Conservation (phyloP, 2,113 vertebrate species). For the Psittacula cyanocephala region DNA sequence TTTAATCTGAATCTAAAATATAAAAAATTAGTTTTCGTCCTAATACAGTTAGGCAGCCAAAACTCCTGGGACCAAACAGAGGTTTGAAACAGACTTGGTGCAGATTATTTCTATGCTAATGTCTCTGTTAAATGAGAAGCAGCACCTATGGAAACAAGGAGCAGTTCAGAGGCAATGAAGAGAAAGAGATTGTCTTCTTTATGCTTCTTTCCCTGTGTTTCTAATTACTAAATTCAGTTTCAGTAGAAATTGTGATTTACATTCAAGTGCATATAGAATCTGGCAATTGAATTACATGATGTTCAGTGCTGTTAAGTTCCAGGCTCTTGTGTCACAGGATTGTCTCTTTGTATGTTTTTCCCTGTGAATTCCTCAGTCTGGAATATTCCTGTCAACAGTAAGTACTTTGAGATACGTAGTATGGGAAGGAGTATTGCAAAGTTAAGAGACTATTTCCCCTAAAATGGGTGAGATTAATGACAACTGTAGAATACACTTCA, state of each 20-base stretch:
- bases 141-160: slow-evolving; percentile 39
- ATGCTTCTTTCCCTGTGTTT: neutral
- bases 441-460: neutral
- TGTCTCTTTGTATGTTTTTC: neutral
- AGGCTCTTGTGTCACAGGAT: neutral
- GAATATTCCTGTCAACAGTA: neutral
- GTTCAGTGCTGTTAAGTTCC: neutral
- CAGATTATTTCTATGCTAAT: slow-evolving; percentile 51
- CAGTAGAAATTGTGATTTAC: neutral
- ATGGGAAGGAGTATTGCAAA: neutral
- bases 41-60: slow-evolving; percentile 1
- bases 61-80: slow-evolving; percentile 26
- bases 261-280: neutral
- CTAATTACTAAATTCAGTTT: slow-evolving; percentile 1
- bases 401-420: neutral
- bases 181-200: neutral
- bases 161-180: neutral
- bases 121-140: slow-evolving; percentile 50
- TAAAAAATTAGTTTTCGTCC: slow-evolving; percentile 28
- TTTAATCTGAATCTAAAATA: neutral
- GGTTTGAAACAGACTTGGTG: neutral
- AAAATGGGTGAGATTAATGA: neutral
- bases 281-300: neutral
- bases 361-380: neutral
- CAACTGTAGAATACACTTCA: neutral